phyloP scores from a whole-genome alignment of 2,797 vertebrate genomes.

The Meda fulgida region DNA sequence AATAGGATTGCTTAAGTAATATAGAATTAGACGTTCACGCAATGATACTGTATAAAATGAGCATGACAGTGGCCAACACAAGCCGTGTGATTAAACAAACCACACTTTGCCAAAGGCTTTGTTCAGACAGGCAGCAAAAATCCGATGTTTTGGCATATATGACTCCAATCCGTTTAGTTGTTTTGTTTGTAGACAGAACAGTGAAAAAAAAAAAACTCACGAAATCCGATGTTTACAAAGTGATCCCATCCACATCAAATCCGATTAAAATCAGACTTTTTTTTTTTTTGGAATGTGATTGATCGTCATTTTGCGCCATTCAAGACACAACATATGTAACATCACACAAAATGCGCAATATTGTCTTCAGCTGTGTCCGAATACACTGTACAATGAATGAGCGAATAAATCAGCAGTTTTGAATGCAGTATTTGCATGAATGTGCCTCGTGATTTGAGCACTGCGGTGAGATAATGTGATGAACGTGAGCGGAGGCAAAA shows the following conservation, averaged over 20 bases:
- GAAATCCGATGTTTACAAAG: slow-evolving; percentile 33
- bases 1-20: neutral
- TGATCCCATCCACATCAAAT: slow-evolving; percentile 23
- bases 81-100: slow-evolving; percentile 27
- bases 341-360: neutral
- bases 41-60: slow-evolving; percentile 2
- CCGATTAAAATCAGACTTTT: slow-evolving; percentile 12
- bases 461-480: neutral
- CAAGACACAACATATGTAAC: neutral
- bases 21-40: slow-evolving; percentile 6
- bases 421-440: neutral
- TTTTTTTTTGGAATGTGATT: neutral
- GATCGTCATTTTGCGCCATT: neutral
- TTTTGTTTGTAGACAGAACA: slow-evolving; percentile 30
- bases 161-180: slow-evolving; percentile 35
- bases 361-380: neutral
- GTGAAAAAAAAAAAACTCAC: neutral
- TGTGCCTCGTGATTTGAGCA: slow-evolving; percentile 4
- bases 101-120: slow-evolving; percentile 29
- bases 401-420: neutral
- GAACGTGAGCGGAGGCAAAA: slow-evolving; percentile 2
- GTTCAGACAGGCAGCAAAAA: slow-evolving; percentile 37
- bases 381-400: slow-evolving; percentile 12
- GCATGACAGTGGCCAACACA: slow-evolving; percentile 10
- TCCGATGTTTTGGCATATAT: slow-evolving; percentile 34